Evolutionary conservation across 2,113 vertebrate genomes (phyloP).

Genomic region (Dendropsophus ebraccatus): DNA sequence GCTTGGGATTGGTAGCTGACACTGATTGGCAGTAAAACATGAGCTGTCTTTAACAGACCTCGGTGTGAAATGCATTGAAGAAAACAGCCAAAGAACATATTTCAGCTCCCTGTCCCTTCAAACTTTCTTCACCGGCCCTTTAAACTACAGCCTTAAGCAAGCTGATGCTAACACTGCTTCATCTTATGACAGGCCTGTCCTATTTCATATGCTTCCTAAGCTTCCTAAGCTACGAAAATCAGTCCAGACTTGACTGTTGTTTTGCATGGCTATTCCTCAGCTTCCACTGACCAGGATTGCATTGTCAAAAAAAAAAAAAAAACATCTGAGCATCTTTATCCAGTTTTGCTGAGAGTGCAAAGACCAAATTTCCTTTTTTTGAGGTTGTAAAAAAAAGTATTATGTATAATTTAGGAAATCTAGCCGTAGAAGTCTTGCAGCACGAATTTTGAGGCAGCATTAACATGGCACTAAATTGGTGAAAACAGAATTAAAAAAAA

Average conservation of each 20-base stretch:
- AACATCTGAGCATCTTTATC: not conserved
- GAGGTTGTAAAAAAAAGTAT: too few species aligned
- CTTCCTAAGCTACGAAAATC: slow-evolving; percentile 46
- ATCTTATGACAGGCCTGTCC: slow-evolving; percentile 57
- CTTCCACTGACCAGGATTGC: slow-evolving; percentile 31
- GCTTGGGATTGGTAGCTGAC: slow-evolving; percentile 55
- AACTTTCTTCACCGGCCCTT: slow-evolving; percentile 54
- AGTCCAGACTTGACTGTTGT: slow-evolving; percentile 33
- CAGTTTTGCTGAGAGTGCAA: not conserved
- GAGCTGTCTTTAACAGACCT: slow-evolving; percentile 59
- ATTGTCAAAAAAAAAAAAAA: not conserved
- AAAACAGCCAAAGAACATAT: slow-evolving; percentile 55
- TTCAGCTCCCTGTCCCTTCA: slow-evolving; percentile 45
- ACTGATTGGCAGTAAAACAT: slow-evolving; percentile 59
- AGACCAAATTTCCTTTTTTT: not conserved
- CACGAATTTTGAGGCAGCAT: too few species aligned
- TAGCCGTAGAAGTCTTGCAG: too few species aligned
- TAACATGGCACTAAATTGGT: too few species aligned
- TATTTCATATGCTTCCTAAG: slow-evolving; percentile 52
- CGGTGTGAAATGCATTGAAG: slow-evolving; percentile 54
- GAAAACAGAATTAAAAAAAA: too few species aligned
- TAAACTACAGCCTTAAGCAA: slow-evolving; percentile 58
- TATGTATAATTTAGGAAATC: too few species aligned
- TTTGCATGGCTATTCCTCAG: not conserved
- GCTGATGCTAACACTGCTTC: slow-evolving; percentile 54